phyloP scores from a whole-genome alignment of 2,888 invertebrate genomes.

The Carpatolechia fugitivella region DNA sequence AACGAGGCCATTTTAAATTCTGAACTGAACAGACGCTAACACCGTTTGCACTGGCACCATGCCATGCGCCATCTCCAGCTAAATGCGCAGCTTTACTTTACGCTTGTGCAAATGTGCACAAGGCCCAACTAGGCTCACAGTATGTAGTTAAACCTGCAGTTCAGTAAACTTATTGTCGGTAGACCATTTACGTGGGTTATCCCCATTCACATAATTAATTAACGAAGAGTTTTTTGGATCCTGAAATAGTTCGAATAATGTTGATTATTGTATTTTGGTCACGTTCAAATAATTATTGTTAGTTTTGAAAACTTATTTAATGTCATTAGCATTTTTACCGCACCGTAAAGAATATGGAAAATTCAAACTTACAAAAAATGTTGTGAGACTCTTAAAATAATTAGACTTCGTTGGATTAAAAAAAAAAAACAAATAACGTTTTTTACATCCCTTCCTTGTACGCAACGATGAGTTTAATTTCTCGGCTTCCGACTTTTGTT shows the following conservation, averaged over 20 bases:
- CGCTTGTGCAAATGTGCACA: conserved; percentile 14
- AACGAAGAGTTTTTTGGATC: too few species aligned
- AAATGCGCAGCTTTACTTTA: conserved; percentile 8
- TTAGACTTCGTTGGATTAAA: too few species aligned
- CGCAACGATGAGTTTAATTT: conserved; percentile 48
- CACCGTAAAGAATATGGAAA: too few species aligned
- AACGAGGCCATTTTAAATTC: background rate
- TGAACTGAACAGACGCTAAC: background rate
- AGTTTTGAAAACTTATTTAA: too few species aligned
- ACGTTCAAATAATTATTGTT: too few species aligned
- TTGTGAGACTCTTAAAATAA: too few species aligned
- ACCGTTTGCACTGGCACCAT: background rate
- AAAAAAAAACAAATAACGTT: background rate
- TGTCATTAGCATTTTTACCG: too few species aligned
- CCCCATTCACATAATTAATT: too few species aligned
- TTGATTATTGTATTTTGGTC: too few species aligned
- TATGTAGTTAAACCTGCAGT: conserved; percentile 19
- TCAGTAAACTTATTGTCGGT: too few species aligned
- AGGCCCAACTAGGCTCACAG: conserved; percentile 14
- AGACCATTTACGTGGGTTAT: background rate
- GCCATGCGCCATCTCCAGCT: background rate
- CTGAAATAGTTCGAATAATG: too few species aligned
- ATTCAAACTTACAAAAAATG: too few species aligned
- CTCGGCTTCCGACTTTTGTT: conserved; percentile 32
- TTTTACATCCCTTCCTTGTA: conserved; percentile 47